A percentile compares a stretch with the other conserved stretches of the same genome.
Conservation (phyloP, 2,888 invertebrate species). For the Sylvicola cinctus region DNA sequence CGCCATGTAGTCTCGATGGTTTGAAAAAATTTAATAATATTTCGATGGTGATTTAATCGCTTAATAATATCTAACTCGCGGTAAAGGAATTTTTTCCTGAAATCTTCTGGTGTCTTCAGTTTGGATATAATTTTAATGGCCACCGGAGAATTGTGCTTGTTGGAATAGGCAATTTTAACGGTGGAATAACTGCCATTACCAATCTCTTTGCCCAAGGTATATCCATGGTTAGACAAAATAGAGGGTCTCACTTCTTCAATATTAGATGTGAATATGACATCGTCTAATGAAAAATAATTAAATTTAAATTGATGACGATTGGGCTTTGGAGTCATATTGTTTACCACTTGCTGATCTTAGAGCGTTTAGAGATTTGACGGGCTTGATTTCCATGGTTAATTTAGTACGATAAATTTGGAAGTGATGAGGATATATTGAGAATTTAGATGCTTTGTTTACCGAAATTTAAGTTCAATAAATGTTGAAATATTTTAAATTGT, state of each 20-base stretch:
- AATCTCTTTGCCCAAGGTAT: conserved; percentile 50
- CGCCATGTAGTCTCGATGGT: conserved; percentile 71
- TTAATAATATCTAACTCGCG: conserved; percentile 69
- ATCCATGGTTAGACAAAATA: conserved; percentile 61
- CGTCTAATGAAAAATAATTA: not conserved
- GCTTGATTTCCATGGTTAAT: no score
- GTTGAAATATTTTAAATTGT: no score
- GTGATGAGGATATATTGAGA: no score
- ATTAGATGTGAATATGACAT: conserved; percentile 1
- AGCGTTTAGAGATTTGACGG: no score
- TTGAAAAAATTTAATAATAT: conserved; percentile 59
- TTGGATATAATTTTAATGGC: conserved; percentile 72
- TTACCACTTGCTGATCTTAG: no score
- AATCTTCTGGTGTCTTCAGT: conserved; percentile 60
- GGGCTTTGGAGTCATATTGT: no score
- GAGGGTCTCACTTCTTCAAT: conserved; percentile 12
- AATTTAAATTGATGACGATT: no score
- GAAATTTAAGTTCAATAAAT: no score
- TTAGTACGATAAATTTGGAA: no score
- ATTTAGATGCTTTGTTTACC: no score
- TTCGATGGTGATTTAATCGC: conserved; percentile 48
- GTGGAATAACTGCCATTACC: conserved; percentile 70
- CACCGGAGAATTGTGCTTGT: conserved; percentile 48
- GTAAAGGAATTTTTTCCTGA: conserved; percentile 58
- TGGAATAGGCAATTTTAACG: conserved; percentile 58